These are phyloP conservation scores for Digitonthophagus gazella DNA, from an alignment of 2,888 invertebrate genomes.

Conservation along the genomic window DNA sequence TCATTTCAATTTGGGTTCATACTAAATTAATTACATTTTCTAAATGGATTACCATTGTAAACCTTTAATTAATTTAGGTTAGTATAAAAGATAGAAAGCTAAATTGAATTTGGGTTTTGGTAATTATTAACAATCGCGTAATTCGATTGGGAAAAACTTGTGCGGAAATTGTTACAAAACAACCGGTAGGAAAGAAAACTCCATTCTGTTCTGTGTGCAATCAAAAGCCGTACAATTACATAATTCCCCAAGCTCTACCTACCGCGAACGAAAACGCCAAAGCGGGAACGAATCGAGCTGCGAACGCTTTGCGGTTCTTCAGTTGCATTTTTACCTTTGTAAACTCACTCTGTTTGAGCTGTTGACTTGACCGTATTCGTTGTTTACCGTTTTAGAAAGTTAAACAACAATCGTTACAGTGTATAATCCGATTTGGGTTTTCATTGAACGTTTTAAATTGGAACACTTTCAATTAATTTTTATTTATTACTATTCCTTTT, in stretches of 20 bases:
- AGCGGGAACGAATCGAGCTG: not conserved
- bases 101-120: not conserved
- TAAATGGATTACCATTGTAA: no score
- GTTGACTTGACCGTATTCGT: not conserved
- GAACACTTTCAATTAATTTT: no score
- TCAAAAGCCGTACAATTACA: conserved; percentile 12
- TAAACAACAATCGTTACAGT: no score
- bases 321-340: not conserved
- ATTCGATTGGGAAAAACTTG: not conserved
- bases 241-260: conserved; percentile 2
- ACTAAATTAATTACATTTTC: no score
- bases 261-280: not conserved
- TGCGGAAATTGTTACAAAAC: not conserved
- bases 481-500: no score
- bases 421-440: no score
- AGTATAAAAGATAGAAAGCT: no score
- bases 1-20: no score
- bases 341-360: no score
- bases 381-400: not conserved
- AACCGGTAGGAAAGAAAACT: conserved; percentile 6
- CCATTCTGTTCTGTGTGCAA: conserved; percentile 2
- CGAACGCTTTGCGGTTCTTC: not conserved
- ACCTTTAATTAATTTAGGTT: no score
- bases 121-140: not conserved
- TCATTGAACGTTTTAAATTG: no score